phyloP scores from a whole-genome alignment of 1,140 invertebrate species.

The Wasmannia auropunctata region DNA sequence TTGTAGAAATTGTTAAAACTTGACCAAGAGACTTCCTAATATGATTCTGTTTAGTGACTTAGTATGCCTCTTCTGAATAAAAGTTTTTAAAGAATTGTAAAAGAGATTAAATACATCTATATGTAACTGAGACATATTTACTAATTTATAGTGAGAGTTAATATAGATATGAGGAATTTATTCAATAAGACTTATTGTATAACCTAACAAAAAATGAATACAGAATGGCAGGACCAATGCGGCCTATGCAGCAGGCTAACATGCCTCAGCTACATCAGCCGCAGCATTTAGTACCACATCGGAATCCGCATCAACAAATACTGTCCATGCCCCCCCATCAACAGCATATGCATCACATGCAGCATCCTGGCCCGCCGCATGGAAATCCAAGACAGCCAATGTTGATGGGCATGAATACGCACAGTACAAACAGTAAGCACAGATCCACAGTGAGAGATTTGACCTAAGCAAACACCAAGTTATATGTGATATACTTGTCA shows the following conservation, averaged over 20 bases:
- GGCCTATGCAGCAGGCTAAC: conserved; percentile 83
- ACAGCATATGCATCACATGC: conserved; percentile 83
- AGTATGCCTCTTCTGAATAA: neutral
- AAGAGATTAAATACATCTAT: neutral
- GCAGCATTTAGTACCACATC: conserved; percentile 80
- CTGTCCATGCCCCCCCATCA: conserved; percentile 81
- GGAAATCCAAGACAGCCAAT: conserved; percentile 81
- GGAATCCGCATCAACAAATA: conserved; percentile 82
- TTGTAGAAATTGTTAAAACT: neutral
- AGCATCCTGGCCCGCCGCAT: conserved; percentile 81
- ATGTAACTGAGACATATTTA: neutral
- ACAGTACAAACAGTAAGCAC: conserved; percentile 79
- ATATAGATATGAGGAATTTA: neutral
- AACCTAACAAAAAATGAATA: conserved; percentile 16
- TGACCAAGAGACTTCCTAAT: neutral
- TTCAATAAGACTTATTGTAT: neutral
- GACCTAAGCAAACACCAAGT: too few species aligned
- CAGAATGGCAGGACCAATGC: conserved; percentile 83
- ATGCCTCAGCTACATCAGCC: conserved; percentile 84
- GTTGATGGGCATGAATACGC: conserved; percentile 82
- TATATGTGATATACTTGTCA: too few species aligned
- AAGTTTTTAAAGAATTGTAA: neutral
- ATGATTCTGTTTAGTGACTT: neutral
- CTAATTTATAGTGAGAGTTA: neutral
- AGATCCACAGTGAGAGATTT: neutral